Percentiles rank a stretch among this genome's conserved stretches.
phyloP scores from a whole-genome alignment of 64 coral and sea anemone species.

The Montipora cactus region DNA sequence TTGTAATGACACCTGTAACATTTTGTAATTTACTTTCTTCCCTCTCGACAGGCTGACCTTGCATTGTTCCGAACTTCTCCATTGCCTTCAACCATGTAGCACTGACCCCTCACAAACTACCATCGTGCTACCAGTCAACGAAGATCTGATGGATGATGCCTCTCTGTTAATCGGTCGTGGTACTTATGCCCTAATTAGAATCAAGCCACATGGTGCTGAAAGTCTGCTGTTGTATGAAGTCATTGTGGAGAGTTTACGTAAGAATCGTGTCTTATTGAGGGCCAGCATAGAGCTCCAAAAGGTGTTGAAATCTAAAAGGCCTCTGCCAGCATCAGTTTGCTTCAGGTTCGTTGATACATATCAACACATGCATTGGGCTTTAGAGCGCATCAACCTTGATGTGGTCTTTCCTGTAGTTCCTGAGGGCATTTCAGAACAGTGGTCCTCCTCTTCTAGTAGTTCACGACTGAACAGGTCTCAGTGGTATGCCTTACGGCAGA shows the following conservation, averaged over 20 bases:
- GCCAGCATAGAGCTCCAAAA: slow-evolving; percentile 33
- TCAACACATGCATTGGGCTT: slow-evolving; percentile 72
- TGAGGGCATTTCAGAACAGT: background rate
- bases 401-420: slow-evolving; percentile 30
- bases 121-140: slow-evolving; percentile 74
- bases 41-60: slow-evolving; percentile 80
- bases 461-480: slow-evolving; percentile 39
- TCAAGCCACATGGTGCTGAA: slow-evolving; percentile 1
- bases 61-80: slow-evolving; percentile 71
- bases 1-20: no score
- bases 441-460: background rate
- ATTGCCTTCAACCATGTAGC: slow-evolving; percentile 49
- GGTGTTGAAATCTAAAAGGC: slow-evolving; percentile 28
- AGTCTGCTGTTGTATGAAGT: slow-evolving; percentile 67
- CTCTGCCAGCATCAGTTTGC: slow-evolving; percentile 70
- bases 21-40: background rate
- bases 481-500: slow-evolving; percentile 23
- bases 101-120: slow-evolving; percentile 29
- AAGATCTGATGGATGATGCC: slow-evolving; percentile 82
- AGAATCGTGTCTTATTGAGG: slow-evolving; percentile 68
- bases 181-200: slow-evolving; percentile 60
- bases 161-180: slow-evolving; percentile 75
- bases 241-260: slow-evolving; percentile 72
- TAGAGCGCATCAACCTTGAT: slow-evolving; percentile 51
- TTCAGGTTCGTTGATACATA: slow-evolving; percentile 83